Base-by-base conservation (phyloP, 2,888 invertebrate genomes). In the Andrena dorsata region DNA sequence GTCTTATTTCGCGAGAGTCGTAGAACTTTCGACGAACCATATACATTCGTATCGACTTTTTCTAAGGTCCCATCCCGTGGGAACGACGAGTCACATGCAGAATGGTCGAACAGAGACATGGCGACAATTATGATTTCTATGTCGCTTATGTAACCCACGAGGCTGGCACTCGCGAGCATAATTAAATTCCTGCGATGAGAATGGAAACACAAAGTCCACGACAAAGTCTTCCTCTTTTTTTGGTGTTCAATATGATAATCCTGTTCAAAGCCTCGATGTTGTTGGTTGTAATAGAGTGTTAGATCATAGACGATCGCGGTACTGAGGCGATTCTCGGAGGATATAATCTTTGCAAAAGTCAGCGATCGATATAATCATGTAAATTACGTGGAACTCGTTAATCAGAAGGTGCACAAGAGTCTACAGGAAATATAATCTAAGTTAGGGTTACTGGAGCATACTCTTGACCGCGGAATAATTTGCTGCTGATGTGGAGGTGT, bases 111-210 rank as follows among this genome's bases (percentile, higher is more conserved):
- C 6, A 32, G 68, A 35, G 41, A 20, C 8, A 35, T 13, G 16
- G 13, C 73, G 70, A 82, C 69, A 84, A 90, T 84, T 83, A 85
- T 80, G 72, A 84, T 89, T 87, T 89, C 86, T 90, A 70, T 86
- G 83, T 80, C 86, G 76, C 73, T 88, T 90, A 83, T 77, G 80
- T 82, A 88, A 90, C 58, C 41, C 10, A 28, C 16, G 28, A 41
- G 47, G 68, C 16, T 47, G 30, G 8, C 41, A 10, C 65, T 51
- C 28, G 69, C 69, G 49, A 49, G 30, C 2, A 32, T 32, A 51
- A 70, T 71, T 51, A 51, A 66, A 35, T 23, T 13, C n/a, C 13
- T 10, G 10, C 13, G 7, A 26, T 47, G n/a, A 23, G 51, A 51
- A 41, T 23, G 51, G 5, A 56, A 28, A 23, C 1, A 49, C 41